These are phyloP conservation scores for Sycophila texana DNA, from an alignment of 2,888 invertebrate species.

Conservation along the genomic window DNA sequence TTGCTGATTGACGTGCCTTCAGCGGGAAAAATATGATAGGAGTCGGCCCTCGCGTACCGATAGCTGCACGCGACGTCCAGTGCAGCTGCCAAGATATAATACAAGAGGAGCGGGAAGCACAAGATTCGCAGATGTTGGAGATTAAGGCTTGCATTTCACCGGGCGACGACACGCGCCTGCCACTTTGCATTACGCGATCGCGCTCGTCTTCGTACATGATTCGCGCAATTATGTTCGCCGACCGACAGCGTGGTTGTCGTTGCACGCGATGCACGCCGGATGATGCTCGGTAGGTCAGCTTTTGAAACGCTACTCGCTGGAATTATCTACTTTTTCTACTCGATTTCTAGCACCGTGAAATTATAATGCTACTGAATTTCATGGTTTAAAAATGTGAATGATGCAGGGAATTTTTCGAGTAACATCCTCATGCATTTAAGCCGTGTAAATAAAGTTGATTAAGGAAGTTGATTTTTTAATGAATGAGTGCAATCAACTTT, in stretches of 20 bases:
- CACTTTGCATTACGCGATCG: constrained; percentile 25
- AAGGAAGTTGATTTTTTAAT: no score
- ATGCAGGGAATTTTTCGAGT: no score
- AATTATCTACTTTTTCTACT: no score
- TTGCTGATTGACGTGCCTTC: neutral
- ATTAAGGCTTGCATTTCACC: constrained; percentile 7
- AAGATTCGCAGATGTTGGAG: neutral
- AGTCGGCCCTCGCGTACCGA: neutral
- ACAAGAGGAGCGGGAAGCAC: neutral
- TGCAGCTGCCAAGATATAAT: neutral
- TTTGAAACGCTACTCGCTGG: no score
- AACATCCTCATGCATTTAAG: no score
- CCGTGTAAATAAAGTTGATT: no score
- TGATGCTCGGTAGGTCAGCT: neutral
- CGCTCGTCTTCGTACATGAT: neutral
- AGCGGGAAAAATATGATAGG: neutral
- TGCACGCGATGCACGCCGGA: neutral
- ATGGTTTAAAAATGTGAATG: no score
- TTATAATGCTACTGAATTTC: no score
- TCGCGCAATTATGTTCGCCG: neutral
- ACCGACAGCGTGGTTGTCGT: neutral
- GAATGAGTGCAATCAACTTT: no score
- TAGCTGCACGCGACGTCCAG: constrained; percentile 17
- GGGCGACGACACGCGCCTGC: constrained; percentile 19
- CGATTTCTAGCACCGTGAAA: no score